A percentile compares a stretch with the other conserved stretches of the same genome.
These are phyloP conservation scores for Anticlea derivata DNA, from an alignment of 2,888 invertebrate species.

Conservation along the genomic window DNA sequence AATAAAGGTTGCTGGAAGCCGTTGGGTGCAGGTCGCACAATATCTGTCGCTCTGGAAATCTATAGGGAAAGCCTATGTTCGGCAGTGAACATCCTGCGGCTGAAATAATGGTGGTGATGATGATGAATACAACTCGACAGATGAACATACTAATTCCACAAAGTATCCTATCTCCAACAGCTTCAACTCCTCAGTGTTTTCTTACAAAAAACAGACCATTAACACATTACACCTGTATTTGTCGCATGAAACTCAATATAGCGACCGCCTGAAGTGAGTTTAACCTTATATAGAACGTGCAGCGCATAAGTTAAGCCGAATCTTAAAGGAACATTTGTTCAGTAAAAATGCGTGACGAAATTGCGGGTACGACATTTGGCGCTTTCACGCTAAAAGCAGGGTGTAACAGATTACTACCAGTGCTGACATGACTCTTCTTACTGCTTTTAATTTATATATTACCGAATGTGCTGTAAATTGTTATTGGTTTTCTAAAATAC, in stretches of 20 bases:
- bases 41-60: too few species aligned
- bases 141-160: constrained; percentile 5
- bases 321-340: constrained; percentile 80
- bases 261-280: constrained; percentile 52
- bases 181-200: constrained; percentile 21
- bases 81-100: too few species aligned
- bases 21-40: too few species aligned
- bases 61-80: too few species aligned
- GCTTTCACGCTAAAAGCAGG: constrained; percentile 2
- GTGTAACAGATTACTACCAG: not conserved
- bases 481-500: too few species aligned
- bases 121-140: not conserved
- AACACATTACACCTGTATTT: constrained; percentile 60
- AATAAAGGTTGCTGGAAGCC: too few species aligned
- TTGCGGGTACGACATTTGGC: constrained; percentile 55
- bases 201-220: constrained; percentile 28
- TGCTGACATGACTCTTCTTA: too few species aligned
- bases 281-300: constrained; percentile 78
- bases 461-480: too few species aligned
- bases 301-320: constrained; percentile 74
- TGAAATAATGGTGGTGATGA: too few species aligned
- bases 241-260: constrained; percentile 60
- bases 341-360: constrained; percentile 79
- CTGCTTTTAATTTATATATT: too few species aligned
- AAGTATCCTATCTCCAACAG: constrained; percentile 17